These are phyloP conservation scores for Lateolabrax maculatus DNA, from an alignment of 2,797 vertebrate species.

Conservation along the genomic window DNA sequence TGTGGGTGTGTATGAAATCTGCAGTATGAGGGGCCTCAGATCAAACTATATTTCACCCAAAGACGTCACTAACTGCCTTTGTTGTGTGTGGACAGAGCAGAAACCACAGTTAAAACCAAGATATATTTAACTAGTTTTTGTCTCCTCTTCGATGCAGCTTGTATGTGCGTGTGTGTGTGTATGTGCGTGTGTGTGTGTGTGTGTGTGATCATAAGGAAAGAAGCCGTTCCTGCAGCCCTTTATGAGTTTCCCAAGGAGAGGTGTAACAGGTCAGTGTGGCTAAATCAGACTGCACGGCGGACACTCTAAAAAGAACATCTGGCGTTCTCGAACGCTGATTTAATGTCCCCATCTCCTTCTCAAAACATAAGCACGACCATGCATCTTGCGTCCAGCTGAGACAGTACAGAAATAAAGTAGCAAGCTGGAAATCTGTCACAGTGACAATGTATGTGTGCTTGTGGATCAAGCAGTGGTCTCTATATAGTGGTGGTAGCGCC, in stretches of 20 bases:
- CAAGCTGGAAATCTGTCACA: constrained; percentile 14
- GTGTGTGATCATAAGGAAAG: constrained; percentile 11
- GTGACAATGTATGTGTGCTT: constrained; percentile 1
- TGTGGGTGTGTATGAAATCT: constrained; percentile 1
- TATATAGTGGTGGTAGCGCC: neutral
- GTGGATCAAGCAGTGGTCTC: neutral
- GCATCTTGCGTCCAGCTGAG: constrained; percentile 34
- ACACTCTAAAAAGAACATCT: constrained; percentile 50
- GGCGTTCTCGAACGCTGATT: constrained; percentile 25
- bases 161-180: no score
- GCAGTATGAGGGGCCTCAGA: neutral
- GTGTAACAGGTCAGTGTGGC: constrained; percentile 27
- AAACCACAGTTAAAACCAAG: neutral
- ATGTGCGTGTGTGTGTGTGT: neutral
- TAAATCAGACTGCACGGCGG: constrained; percentile 41
- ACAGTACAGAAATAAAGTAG: constrained; percentile 14
- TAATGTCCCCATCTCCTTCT: constrained; percentile 33
- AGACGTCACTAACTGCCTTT: neutral
- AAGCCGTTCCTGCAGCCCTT: constrained; percentile 2
- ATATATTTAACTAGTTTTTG: neutral
- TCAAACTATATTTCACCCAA: neutral
- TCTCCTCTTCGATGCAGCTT: neutral
- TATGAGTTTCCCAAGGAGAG: neutral
- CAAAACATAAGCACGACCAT: neutral
- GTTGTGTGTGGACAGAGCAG: neutral